Conservation (phyloP, 2,888 invertebrate species). For the Catocala fraxini region DNA sequence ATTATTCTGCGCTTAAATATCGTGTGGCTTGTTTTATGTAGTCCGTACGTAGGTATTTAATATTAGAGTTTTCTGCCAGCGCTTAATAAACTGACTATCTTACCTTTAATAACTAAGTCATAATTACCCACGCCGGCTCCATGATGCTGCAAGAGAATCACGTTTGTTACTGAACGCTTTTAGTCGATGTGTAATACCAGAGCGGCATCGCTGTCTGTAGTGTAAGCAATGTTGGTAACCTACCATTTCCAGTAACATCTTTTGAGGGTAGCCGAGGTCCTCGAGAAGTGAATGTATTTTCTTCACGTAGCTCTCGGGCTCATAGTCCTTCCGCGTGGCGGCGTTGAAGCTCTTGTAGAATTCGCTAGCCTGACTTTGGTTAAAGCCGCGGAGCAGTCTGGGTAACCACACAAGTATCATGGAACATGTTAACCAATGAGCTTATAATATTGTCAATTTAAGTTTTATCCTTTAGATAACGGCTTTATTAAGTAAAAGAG, state of each 20-base stretch:
- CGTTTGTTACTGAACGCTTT: no score
- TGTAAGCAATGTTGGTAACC: background rate
- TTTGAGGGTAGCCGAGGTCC: constrained; percentile 64
- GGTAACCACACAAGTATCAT: constrained; percentile 20
- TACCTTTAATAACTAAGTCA: no score
- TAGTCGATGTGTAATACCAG: no score
- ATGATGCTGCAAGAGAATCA: no score
- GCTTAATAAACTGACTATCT: no score
- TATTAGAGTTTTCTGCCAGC: no score
- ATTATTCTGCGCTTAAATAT: no score
- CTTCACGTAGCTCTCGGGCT: constrained; percentile 50
- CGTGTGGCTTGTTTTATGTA: no score
- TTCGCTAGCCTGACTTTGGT: constrained; percentile 55
- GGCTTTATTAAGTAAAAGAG: no score
- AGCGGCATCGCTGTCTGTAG: no score
- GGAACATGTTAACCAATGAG: background rate
- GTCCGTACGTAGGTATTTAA: no score
- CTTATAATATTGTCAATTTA: background rate
- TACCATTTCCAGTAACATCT: constrained; percentile 61
- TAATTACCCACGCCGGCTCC: no score
- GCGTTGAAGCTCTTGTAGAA: constrained; percentile 69
- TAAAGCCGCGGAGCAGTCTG: constrained; percentile 68
- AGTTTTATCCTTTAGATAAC: background rate
- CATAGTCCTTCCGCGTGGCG: constrained; percentile 53
- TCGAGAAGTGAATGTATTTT: constrained; percentile 72